Evolutionary conservation across 2,888 invertebrate species (phyloP).

Genomic region (Apoda limacodes): DNA sequence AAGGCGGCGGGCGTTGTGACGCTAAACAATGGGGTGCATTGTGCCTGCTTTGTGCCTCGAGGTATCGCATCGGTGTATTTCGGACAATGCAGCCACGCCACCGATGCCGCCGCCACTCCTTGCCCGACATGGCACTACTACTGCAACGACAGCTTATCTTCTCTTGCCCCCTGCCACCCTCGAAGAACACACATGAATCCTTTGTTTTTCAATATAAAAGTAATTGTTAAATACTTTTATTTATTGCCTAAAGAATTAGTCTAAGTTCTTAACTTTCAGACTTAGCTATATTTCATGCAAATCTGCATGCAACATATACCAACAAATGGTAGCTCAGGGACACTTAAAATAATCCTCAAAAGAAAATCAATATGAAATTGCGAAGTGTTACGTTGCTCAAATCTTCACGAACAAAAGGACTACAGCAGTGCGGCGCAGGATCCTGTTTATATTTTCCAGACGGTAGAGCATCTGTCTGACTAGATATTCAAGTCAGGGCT

Average conservation of each 20-base stretch:
- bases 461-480: constrained; percentile 36
- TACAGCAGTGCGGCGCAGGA: constrained; percentile 26
- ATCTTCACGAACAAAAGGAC: constrained; percentile 45
- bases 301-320: constrained; percentile 25
- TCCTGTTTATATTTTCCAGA: constrained; percentile 41
- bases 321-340: constrained; percentile 23
- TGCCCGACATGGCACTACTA: constrained; percentile 18
- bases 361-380: constrained; percentile 42
- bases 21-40: constrained; percentile 40
- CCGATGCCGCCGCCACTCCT: constrained; percentile 21
- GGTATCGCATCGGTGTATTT: constrained; percentile 38
- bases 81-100: constrained; percentile 32
- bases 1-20: too few species aligned
- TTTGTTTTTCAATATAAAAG: too few species aligned
- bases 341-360: constrained; percentile 44
- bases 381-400: constrained; percentile 37
- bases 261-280: too few species aligned
- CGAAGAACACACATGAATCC: too few species aligned
- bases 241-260: too few species aligned
- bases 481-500: constrained; percentile 42
- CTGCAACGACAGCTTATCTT: constrained; percentile 24
- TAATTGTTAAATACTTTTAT: too few species aligned
- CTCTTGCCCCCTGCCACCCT: constrained; percentile 13
- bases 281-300: constrained; percentile 8
- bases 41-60: constrained; percentile 52